Conservation (phyloP, 2,888 invertebrate genomes). For the Galerucella pusilla region DNA sequence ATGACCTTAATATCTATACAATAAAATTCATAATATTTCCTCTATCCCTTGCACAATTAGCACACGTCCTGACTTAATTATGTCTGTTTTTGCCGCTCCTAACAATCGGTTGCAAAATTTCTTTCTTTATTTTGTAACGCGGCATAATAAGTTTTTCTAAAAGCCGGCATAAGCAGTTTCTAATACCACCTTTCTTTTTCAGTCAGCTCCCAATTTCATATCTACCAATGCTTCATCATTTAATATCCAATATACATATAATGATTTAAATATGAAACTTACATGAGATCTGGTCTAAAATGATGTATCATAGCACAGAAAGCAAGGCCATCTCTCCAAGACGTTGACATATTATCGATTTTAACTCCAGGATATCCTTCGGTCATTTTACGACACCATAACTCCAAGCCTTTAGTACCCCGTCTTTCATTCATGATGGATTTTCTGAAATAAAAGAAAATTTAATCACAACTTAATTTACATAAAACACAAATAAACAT, state of each 20-base stretch:
- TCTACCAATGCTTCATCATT: neutral
- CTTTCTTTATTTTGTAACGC: no score
- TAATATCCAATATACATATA: neutral
- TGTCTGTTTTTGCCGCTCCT: no score
- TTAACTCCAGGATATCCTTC: conserved; percentile 91
- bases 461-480: neutral
- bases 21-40: no score
- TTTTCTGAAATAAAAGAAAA: conserved; percentile 40
- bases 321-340: conserved; percentile 94
- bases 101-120: no score
- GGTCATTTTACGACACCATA: conserved; percentile 91
- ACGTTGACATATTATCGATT: conserved; percentile 94
- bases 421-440: conserved; percentile 80
- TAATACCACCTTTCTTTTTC: no score
- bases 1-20: no score
- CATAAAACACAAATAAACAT: no score
- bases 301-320: conserved; percentile 97
- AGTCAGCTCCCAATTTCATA: no score
- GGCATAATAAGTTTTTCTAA: no score
- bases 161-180: no score
- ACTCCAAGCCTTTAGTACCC: conserved; percentile 90
- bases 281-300: conserved; percentile 96
- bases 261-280: conserved; percentile 67
- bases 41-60: no score
- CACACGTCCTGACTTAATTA: no score